phyloP scores from a whole-genome alignment of 2,888 invertebrate genomes.

The Melieria crassipennis region DNA sequence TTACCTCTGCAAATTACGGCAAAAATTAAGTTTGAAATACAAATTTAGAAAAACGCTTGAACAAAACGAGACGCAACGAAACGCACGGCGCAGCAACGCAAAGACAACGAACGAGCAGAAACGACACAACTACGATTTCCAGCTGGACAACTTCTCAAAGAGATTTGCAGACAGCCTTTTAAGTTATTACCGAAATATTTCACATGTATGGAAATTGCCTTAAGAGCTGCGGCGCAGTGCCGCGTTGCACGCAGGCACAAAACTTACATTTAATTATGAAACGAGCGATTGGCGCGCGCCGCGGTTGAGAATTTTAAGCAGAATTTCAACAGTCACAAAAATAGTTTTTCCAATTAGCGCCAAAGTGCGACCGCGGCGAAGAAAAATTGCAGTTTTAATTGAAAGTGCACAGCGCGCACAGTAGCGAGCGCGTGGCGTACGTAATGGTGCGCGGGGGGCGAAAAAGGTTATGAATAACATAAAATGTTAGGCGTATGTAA shows the following conservation, averaged over 20 bases:
- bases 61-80: not conserved
- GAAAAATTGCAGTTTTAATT: not conserved
- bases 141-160: slow-evolving; percentile 28
- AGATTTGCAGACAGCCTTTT: slow-evolving; percentile 28
- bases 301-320: too few species aligned
- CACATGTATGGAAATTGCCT: not conserved
- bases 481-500: slow-evolving; percentile 12
- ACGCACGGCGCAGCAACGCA: not conserved
- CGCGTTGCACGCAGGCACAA: too few species aligned
- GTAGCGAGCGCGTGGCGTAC: not conserved
- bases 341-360: not conserved
- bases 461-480: slow-evolving; percentile 13
- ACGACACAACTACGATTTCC: slow-evolving; percentile 29
- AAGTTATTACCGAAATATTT: slow-evolving; percentile 32
- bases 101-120: slow-evolving; percentile 8
- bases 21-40: slow-evolving; percentile 4
- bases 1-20: slow-evolving; percentile 15
- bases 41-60: not conserved
- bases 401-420: not conserved
- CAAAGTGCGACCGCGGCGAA: not conserved
- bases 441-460: not conserved
- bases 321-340: not conserved
- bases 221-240: too few species aligned
- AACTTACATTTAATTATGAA: too few species aligned
- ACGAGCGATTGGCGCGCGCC: too few species aligned